A percentile compares a stretch with the other conserved stretches of the same genome.
Conservation (phyloP, 1,140 invertebrate species). For the Phymastichus coffea region DNA sequence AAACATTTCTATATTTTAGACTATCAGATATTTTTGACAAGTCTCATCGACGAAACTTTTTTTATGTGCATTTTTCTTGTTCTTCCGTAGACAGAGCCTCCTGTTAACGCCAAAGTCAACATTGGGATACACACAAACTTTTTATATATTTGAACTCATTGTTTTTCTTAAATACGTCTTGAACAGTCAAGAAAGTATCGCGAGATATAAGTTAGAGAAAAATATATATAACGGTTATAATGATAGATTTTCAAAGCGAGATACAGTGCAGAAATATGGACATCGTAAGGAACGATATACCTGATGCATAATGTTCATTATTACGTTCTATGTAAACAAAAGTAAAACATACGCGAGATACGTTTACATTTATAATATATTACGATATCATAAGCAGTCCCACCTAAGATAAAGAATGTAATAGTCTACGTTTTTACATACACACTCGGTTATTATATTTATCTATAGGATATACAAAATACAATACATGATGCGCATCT, state of each 20-base stretch:
- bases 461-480: slow-evolving; percentile 40
- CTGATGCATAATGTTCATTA: slow-evolving; percentile 41
- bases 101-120: slow-evolving; percentile 22
- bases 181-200: not conserved
- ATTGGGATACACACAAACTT: slow-evolving; percentile 20
- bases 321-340: slow-evolving; percentile 39
- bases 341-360: slow-evolving; percentile 31
- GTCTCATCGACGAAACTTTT: slow-evolving; percentile 3
- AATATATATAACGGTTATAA: slow-evolving; percentile 25
- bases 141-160: slow-evolving; percentile 8
- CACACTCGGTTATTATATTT: slow-evolving; percentile 51
- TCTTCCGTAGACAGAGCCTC: slow-evolving; percentile 30
- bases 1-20: slow-evolving; percentile 16
- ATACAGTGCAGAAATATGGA: slow-evolving; percentile 35
- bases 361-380: slow-evolving; percentile 39
- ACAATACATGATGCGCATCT: slow-evolving; percentile 39
- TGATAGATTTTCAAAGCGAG: slow-evolving; percentile 47
- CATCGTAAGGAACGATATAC: slow-evolving; percentile 43
- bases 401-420: slow-evolving; percentile 52
- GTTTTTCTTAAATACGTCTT: not conserved
- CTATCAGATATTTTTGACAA: slow-evolving; percentile 1
- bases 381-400: slow-evolving; percentile 50
- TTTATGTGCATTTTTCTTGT: slow-evolving; percentile 27
- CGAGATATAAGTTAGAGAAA: too few relatives aligned
- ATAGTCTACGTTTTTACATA: slow-evolving; percentile 54